Percentiles rank a stretch among this genome's conserved stretches.
phyloP scores from a whole-genome alignment of 2,888 invertebrate species.

The Achlya flavicornis region DNA sequence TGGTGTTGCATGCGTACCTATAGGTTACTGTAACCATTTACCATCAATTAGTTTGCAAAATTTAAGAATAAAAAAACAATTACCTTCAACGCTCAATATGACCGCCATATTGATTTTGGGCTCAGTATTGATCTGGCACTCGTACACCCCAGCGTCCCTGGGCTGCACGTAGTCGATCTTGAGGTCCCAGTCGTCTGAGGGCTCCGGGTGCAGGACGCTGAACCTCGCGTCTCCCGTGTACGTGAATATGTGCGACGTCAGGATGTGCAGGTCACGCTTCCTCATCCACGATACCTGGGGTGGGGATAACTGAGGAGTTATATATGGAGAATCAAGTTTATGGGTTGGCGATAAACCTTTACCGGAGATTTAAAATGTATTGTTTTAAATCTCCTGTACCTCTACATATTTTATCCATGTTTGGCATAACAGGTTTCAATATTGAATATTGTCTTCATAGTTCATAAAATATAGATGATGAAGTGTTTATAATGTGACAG shows the following conservation, averaged over 20 bases:
- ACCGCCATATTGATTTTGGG: constrained; percentile 95
- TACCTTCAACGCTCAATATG: constrained; percentile 91
- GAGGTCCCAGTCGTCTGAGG: constrained; percentile 94
- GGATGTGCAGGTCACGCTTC: constrained; percentile 91
- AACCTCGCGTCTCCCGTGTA: constrained; percentile 95
- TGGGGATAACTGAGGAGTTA: constrained; percentile 51
- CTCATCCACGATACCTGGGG: constrained; percentile 92
- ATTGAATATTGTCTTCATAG: no score
- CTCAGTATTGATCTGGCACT: constrained; percentile 95
- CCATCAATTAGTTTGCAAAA: not conserved
- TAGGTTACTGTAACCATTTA: no score
- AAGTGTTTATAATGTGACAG: no score
- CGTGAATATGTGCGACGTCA: constrained; percentile 91
- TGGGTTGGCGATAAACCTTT: no score
- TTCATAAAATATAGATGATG: no score
- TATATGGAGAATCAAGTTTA: no score
- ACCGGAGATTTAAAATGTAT: no score
- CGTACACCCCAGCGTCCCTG: constrained; percentile 92
- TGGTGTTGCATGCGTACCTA: no score
- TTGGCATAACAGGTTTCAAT: no score
- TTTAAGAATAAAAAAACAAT: constrained; percentile 29
- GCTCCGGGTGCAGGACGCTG: constrained; percentile 92
- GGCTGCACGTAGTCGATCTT: constrained; percentile 93
- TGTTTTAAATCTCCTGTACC: no score
- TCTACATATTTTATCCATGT: no score